Conservation (phyloP, 2,797 vertebrate genomes). For the Enteromius fasciolatus region DNA sequence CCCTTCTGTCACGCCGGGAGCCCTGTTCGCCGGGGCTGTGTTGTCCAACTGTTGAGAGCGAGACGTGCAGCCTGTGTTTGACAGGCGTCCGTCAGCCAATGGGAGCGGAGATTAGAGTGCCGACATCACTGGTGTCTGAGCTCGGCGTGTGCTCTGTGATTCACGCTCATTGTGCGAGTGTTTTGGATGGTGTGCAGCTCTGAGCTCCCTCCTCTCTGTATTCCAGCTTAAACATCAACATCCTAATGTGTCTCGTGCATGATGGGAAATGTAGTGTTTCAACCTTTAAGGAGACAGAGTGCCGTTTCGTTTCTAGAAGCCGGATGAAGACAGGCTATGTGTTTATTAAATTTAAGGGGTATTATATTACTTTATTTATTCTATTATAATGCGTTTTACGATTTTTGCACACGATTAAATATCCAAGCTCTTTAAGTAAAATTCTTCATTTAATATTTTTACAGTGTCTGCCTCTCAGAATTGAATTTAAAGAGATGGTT, state of each 20-base stretch:
- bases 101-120: slow-evolving; percentile 41
- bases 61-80: slow-evolving; percentile 48
- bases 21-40: slow-evolving; percentile 37
- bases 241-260: slow-evolving; percentile 41
- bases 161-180: slow-evolving; percentile 20
- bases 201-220: slow-evolving; percentile 48
- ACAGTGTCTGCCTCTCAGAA: background rate
- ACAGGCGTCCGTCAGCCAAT: slow-evolving; percentile 48
- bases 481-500: background rate
- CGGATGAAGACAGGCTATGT: background rate
- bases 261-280: slow-evolving; percentile 59
- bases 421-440: background rate
- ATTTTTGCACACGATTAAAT: background rate
- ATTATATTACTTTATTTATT: background rate
- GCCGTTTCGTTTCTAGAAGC: background rate
- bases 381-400: background rate
- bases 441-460: background rate
- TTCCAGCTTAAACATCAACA: slow-evolving; percentile 43
- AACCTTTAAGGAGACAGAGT: background rate
- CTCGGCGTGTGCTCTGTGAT: slow-evolving; percentile 18
- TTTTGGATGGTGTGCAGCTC: slow-evolving; percentile 29
- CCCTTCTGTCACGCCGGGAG: slow-evolving; percentile 40
- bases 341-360: background rate
- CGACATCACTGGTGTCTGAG: slow-evolving; percentile 53
- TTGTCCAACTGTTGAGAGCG: slow-evolving; percentile 46